Evolutionary conservation across 2,113 vertebrate genomes (phyloP).

Genomic region (Labrus mixtus): DNA sequence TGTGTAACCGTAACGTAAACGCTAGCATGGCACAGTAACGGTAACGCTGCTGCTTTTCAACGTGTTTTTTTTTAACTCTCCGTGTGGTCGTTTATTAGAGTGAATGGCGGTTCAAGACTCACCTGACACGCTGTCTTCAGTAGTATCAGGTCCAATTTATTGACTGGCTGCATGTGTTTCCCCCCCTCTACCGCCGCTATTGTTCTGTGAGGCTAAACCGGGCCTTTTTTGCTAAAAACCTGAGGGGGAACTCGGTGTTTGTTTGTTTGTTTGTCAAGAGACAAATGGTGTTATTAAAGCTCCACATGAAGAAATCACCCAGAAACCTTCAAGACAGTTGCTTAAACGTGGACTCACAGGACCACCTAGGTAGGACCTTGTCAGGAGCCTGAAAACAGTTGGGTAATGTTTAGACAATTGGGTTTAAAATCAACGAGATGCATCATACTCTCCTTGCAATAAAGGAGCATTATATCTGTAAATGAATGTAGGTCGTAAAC

Average conservation of each 20-base stretch:
- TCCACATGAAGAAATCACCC: slow-evolving; percentile 14
- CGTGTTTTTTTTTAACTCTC: neutral
- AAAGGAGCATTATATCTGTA: too few species aligned
- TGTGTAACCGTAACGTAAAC: slow-evolving; percentile 17
- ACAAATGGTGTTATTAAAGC: slow-evolving; percentile 42
- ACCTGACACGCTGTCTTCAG: neutral
- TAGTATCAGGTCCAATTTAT: neutral
- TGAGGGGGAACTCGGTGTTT: neutral
- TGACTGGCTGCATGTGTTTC: slow-evolving; percentile 10
- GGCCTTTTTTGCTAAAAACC: slow-evolving; percentile 50
- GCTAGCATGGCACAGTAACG: slow-evolving; percentile 34
- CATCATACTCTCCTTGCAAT: too few species aligned
- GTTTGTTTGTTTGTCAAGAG: slow-evolving; percentile 28
- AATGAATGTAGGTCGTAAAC: too few species aligned
- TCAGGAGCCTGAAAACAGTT: neutral
- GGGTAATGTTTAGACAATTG: neutral
- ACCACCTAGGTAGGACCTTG: neutral
- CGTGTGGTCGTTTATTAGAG: neutral
- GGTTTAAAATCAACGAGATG: neutral
- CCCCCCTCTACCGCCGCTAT: slow-evolving; percentile 26
- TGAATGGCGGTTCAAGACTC: neutral
- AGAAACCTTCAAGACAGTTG: slow-evolving; percentile 1
- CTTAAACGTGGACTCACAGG: neutral
- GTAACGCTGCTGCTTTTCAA: slow-evolving; percentile 20
- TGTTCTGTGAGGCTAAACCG: slow-evolving; percentile 53